These are phyloP conservation scores for Heptranchias perlo DNA, from an alignment of 2,113 vertebrate species.

Conservation along the genomic window DNA sequence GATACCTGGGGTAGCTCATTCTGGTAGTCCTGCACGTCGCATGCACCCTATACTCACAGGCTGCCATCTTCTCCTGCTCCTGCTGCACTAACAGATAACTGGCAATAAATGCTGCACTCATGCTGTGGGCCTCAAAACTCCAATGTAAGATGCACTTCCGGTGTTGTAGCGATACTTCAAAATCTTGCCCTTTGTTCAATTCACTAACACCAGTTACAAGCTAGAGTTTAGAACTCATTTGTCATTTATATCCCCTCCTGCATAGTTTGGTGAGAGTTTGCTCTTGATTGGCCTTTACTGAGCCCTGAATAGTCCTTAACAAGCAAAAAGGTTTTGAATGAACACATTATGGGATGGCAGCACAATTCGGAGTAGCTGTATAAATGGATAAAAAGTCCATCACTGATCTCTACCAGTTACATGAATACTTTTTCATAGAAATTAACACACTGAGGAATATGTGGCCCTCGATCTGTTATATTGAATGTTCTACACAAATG, in stretches of 20 bases:
- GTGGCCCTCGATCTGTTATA: not conserved
- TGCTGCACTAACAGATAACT: not conserved
- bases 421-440: not conserved
- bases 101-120: not conserved
- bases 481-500: not conserved
- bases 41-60: not conserved
- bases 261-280: not conserved
- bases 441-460: not conserved
- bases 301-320: not conserved
- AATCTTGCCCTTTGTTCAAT: not conserved
- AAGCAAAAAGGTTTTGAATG: not conserved
- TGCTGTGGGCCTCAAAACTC: not conserved
- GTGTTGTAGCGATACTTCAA: not conserved
- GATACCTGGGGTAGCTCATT: not conserved
- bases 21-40: not conserved
- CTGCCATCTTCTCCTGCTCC: not conserved
- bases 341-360: not conserved
- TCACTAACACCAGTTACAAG: not conserved
- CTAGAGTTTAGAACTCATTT: not conserved
- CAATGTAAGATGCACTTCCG: not conserved
- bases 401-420: not conserved
- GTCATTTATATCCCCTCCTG: not conserved
- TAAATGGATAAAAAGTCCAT: not conserved
- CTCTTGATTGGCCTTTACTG: not conserved
- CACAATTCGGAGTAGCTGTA: not conserved